phyloP scores from a whole-genome alignment of 2,113 vertebrate genomes.

The Paralichthys olivaceus region DNA sequence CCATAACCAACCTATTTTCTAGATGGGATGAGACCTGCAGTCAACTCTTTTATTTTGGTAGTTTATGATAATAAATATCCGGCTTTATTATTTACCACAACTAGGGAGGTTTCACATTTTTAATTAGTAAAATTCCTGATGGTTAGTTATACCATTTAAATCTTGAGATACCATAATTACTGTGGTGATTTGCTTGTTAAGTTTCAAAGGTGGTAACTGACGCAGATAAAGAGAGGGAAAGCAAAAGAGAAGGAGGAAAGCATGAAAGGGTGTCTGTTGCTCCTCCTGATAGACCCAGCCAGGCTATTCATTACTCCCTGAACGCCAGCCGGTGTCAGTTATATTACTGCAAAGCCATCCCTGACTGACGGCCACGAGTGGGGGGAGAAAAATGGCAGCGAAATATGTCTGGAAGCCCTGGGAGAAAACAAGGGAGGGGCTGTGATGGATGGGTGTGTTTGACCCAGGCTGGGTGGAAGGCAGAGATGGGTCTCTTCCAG shows the following conservation, averaged over 20 bases:
- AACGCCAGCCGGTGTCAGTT: slow-evolving; percentile 73
- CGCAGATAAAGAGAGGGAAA: slow-evolving; percentile 1
- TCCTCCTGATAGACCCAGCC: slow-evolving; percentile 67
- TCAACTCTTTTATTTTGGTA: not conserved
- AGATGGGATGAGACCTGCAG: not conserved
- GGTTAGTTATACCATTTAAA: too few species aligned
- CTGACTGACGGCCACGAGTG: slow-evolving; percentile 75
- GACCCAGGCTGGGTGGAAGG: slow-evolving; percentile 80
- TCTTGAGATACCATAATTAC: too few species aligned
- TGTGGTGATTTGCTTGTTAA: too few species aligned
- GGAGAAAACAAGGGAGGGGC: slow-evolving; percentile 59
- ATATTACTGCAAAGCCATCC: slow-evolving; percentile 73
- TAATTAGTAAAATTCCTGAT: too few species aligned
- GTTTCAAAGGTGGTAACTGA: slow-evolving; percentile 36
- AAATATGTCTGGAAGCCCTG: slow-evolving; percentile 63
- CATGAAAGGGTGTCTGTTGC: slow-evolving; percentile 53
- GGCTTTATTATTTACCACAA: not conserved
- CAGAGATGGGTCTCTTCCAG: slow-evolving; percentile 63
- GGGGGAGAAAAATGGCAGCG: slow-evolving; percentile 74
- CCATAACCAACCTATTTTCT: slow-evolving; percentile 11
- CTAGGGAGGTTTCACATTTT: too few species aligned
- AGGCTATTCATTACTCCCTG: slow-evolving; percentile 77
- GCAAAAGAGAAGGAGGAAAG: slow-evolving; percentile 18
- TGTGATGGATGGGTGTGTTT: slow-evolving; percentile 86
- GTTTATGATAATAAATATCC: not conserved